Evolutionary conservation across 2,113 vertebrate genomes (phyloP).

Genomic region (Cyprinodon variegatus): DNA sequence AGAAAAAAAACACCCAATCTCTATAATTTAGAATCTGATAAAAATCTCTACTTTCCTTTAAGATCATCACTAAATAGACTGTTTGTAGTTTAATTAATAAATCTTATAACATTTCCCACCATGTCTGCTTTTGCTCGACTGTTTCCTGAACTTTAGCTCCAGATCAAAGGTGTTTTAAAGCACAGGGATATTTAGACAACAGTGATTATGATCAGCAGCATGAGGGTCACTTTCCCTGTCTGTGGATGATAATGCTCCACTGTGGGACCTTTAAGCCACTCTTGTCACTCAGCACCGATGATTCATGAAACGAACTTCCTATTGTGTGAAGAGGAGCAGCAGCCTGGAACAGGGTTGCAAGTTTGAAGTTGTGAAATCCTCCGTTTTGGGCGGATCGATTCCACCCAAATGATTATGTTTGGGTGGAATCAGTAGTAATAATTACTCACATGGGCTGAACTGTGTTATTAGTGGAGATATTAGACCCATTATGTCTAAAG

Average conservation of each 20-base stretch:
- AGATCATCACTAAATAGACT: neutral
- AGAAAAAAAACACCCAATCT: neutral
- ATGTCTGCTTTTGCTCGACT: neutral
- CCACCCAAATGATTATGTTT: neutral
- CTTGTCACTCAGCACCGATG: neutral
- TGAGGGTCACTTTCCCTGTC: slow-evolving; percentile 1
- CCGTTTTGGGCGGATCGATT: neutral
- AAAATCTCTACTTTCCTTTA: neutral
- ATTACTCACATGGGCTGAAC: neutral
- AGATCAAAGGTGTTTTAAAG: neutral
- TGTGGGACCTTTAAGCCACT: neutral
- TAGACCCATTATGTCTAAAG: neutral
- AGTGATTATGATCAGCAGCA: neutral
- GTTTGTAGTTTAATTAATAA: neutral
- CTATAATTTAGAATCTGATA: neutral
- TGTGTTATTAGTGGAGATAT: neutral
- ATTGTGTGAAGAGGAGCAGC: neutral
- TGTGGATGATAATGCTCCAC: neutral
- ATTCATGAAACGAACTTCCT: neutral
- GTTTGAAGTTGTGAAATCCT: slow-evolving; percentile 2
- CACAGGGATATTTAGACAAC: slow-evolving; percentile 3
- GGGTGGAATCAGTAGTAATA: neutral
- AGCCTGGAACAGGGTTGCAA: neutral
- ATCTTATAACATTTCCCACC: neutral
- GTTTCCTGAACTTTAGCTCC: neutral